Evolutionary conservation across 2,797 vertebrate species (phyloP).

Genomic region (Darevskia nairensis): DNA sequence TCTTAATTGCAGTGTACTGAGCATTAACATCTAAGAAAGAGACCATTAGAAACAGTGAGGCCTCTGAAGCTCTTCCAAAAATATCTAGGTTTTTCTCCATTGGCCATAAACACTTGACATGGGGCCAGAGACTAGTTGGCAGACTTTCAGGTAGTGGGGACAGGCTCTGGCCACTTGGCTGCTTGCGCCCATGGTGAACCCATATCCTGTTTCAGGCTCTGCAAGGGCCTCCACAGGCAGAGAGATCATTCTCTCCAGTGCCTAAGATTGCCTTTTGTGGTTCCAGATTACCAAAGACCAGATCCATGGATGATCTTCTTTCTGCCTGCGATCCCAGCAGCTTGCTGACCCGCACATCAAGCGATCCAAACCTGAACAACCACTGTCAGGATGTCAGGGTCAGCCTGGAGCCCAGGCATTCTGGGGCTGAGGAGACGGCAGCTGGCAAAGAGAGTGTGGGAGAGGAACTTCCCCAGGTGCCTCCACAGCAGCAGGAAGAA

Average conservation of each 20-base stretch:
- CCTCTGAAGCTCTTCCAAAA: neutral
- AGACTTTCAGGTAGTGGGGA: neutral
- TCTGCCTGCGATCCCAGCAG: slow-evolving; percentile 91
- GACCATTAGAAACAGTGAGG: neutral
- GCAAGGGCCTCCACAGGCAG: no score
- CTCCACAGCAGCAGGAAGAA: slow-evolving; percentile 36
- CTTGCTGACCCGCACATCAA: slow-evolving; percentile 92
- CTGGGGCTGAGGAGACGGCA: slow-evolving; percentile 58
- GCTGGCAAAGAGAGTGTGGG: slow-evolving; percentile 33
- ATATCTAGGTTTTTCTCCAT: neutral
- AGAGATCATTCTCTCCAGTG: neutral
- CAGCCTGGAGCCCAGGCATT: slow-evolving; percentile 80
- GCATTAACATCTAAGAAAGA: neutral
- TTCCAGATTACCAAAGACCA: slow-evolving; percentile 95
- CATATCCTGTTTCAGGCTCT: neutral
- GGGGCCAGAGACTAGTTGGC: neutral
- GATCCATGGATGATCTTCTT: slow-evolving; percentile 96
- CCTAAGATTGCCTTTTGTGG: slow-evolving; percentile 28
- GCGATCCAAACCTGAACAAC: slow-evolving; percentile 98
- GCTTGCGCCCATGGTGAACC: neutral
- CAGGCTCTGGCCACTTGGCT: fast-evolving
- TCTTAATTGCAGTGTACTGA: neutral
- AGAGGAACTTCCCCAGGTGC: slow-evolving; percentile 17
- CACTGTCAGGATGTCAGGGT: slow-evolving; percentile 91
- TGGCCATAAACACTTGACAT: neutral